These are phyloP conservation scores for Mormoops blainvillei DNA, from an alignment of 2,113 vertebrate species.

Conservation along the genomic window DNA sequence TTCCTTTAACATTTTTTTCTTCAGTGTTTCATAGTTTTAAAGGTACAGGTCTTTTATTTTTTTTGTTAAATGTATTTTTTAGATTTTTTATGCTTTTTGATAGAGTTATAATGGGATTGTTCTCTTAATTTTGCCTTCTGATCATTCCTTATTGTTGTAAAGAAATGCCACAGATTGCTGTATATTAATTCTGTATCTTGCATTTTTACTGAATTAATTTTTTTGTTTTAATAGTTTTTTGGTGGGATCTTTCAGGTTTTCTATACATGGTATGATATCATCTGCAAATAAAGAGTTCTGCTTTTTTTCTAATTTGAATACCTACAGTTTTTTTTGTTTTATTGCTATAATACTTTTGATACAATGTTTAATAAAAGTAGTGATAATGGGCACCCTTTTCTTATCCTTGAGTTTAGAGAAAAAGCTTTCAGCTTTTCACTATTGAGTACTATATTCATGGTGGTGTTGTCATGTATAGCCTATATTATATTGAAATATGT, in stretches of 20 bases:
- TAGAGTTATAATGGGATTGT: background rate
- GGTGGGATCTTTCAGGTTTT: background rate
- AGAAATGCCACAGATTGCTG: background rate
- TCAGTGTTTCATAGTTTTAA: background rate
- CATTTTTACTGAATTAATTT: background rate
- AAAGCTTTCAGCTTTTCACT: background rate
- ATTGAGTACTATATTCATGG: background rate
- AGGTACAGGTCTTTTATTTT: background rate
- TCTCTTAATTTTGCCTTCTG: background rate
- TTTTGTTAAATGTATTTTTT: background rate
- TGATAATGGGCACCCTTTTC: background rate
- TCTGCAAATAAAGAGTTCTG: background rate
- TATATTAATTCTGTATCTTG: background rate
- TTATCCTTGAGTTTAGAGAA: background rate
- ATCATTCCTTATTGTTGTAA: background rate
- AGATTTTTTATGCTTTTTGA: background rate
- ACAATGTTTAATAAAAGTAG: background rate
- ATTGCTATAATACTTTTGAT: background rate
- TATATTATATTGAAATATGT: background rate
- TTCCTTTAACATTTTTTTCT: background rate
- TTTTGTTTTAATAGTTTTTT: background rate
- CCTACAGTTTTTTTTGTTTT: background rate
- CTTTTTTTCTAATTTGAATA: background rate
- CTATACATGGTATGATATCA: background rate
- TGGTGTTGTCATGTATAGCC: background rate